Conservation (phyloP, 2,888 invertebrate genomes). For the Sabatieria punctata region DNA sequence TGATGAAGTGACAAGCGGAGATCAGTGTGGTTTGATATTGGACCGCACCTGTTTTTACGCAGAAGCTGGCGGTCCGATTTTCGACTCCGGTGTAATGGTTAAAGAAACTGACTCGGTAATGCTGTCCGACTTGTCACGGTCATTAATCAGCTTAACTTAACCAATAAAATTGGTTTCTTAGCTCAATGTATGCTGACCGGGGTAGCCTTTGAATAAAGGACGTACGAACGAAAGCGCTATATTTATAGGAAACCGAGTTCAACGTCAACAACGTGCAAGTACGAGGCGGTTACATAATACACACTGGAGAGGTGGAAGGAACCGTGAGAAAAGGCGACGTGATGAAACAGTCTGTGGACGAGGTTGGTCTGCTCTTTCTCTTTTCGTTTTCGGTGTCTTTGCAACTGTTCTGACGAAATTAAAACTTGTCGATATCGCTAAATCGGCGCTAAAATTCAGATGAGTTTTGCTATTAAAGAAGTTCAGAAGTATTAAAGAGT, state of each 20-base stretch:
- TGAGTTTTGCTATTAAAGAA: too few relatives aligned
- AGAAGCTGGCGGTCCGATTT: conserved; percentile 96
- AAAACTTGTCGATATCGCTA: too few relatives aligned
- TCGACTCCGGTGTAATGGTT: conserved; percentile 70
- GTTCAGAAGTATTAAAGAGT: too few relatives aligned
- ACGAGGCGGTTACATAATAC: conserved; percentile 83
- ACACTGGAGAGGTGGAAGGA: conserved; percentile 73
- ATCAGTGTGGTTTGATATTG: conserved; percentile 75
- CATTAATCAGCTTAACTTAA: too few relatives aligned
- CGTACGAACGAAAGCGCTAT: too few relatives aligned
- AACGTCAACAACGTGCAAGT: conserved; percentile 80
- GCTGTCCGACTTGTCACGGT: too few relatives aligned
- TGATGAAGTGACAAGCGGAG: conserved; percentile 56
- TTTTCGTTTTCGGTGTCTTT: too few relatives aligned
- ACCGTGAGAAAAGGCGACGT: conserved; percentile 64
- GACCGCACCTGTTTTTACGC: conserved; percentile 91
- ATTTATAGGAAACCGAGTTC: conserved; percentile 56
- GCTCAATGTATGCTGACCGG: too few relatives aligned
- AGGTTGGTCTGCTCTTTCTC: conserved; percentile 34
- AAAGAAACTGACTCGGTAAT: conserved; percentile 55
- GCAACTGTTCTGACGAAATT: too few relatives aligned
- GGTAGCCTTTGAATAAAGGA: too few relatives aligned
- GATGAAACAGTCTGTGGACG: conserved; percentile 62
- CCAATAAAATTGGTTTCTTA: too few relatives aligned
- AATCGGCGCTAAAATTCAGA: too few relatives aligned